Base-by-base conservation (phyloP, 2,113 vertebrate genomes). In the Sapajus apella region DNA sequence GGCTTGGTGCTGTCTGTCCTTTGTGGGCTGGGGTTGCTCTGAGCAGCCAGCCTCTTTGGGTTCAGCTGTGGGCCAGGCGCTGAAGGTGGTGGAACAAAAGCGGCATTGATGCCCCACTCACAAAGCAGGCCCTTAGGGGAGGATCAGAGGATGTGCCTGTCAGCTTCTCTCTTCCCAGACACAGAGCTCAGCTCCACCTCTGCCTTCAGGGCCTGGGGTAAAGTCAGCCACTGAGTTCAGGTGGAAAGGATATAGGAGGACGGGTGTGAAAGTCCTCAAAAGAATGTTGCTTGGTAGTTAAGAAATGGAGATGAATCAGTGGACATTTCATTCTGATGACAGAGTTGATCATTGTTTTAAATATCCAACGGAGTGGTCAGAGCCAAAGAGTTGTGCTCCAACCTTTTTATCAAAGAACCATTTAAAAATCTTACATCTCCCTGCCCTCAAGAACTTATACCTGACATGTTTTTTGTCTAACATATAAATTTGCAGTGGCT, bases 21-120 rank as follows among this genome's bases (percentile, higher is more conserved):
- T 72, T 68, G 6, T 40, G 72, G 84, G 37, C 72, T 70, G 64
- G 66, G 14, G 11, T 17, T 37, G 56, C 82, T 23, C 27, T 32
- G 14, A 55, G 45, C 47, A 85, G 80, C 8, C 11, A 70, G 73
- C 47, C 45, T 58, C 23, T 32, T 72, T 72, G 91, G 58, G 91
- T 94, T 97, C 92, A 97, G 87, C 89, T 56, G 52, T 50, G 58
- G 93, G 93, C 85, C 91, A 95, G 96, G 37, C 0, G 0, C 25
- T 21, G 68, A 61, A 83, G 61, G 55, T 6, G 61, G 55, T 6
- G 10, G 68, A 91, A 96, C 96, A 89, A 96, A 95, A 95, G 93
- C 9, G 0, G 37, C 75, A 72, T n/a, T 81, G 90, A 90, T 23
- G 70, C 37, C 66, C 80, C 18, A 17, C 45, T 94, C 87, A 87